Percentiles rank a stretch among this genome's conserved stretches.
Conservation (phyloP, 2,797 vertebrate genomes). For the Periparus ater region DNA sequence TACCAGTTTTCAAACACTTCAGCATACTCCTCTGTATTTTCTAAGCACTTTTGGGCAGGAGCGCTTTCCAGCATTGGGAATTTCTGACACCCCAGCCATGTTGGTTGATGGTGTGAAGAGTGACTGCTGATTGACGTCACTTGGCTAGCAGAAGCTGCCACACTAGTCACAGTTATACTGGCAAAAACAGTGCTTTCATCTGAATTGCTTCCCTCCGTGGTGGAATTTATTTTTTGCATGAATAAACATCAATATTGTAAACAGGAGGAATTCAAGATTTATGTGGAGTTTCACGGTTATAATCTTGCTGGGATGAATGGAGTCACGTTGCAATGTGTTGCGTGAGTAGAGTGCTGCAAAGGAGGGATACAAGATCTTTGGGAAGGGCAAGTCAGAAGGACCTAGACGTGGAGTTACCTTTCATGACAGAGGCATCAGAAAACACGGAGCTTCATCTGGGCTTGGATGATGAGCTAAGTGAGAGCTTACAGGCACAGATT, state of each 20-base stretch:
- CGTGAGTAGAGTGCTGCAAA: neutral
- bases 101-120: neutral
- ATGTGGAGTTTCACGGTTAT: neutral
- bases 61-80: neutral
- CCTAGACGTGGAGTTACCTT: neutral
- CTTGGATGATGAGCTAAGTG: neutral
- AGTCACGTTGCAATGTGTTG: neutral
- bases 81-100: constrained; percentile 4
- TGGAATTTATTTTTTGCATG: neutral
- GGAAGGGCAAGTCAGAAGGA: neutral
- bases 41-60: neutral
- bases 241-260: neutral
- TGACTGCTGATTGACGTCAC: constrained; percentile 32
- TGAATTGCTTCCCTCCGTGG: neutral
- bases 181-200: neutral
- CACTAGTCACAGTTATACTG: neutral
- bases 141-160: constrained; percentile 27
- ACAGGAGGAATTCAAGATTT: neutral
- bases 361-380: neutral
- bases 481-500: neutral
- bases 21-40: neutral
- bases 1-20: neutral
- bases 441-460: neutral
- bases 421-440: neutral
- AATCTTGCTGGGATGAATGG: neutral